Conservation (phyloP, 2,113 vertebrate genomes). For the Oenanthe melanoleuca region DNA sequence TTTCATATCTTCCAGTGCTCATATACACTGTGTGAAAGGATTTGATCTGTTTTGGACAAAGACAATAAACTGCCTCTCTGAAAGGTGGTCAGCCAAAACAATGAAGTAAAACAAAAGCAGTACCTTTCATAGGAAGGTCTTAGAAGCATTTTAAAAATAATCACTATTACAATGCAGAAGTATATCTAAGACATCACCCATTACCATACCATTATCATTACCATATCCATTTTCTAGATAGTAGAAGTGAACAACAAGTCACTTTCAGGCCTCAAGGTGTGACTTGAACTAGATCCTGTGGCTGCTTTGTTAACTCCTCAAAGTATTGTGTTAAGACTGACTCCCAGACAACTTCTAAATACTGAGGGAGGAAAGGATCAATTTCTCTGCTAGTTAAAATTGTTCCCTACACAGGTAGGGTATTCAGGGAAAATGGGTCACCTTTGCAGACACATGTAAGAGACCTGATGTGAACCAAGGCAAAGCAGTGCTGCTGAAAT, state of each 20-base stretch:
- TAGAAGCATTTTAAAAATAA: neutral
- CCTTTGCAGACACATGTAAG: neutral
- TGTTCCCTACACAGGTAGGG: neutral
- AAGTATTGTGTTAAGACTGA: neutral
- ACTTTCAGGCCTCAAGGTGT: neutral
- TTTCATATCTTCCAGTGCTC: neutral
- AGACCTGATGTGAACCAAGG: neutral
- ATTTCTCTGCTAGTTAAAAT: neutral
- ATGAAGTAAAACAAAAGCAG: neutral
- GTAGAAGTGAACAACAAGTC: neutral
- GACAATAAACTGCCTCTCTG: neutral
- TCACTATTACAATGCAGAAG: neutral
- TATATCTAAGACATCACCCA: neutral
- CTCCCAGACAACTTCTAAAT: neutral
- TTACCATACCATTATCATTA: neutral
- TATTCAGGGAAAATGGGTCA: neutral
- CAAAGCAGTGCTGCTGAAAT: neutral
- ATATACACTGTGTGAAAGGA: neutral
- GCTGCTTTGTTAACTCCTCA: neutral
- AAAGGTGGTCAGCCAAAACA: neutral
- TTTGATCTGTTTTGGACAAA: slow-evolving; percentile 20
- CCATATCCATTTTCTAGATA: neutral
- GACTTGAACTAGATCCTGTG: neutral
- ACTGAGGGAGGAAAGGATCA: neutral
- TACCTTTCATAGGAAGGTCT: neutral